phyloP scores from a whole-genome alignment of 2,888 invertebrate genomes.

The Spilosoma lubricipeda region DNA sequence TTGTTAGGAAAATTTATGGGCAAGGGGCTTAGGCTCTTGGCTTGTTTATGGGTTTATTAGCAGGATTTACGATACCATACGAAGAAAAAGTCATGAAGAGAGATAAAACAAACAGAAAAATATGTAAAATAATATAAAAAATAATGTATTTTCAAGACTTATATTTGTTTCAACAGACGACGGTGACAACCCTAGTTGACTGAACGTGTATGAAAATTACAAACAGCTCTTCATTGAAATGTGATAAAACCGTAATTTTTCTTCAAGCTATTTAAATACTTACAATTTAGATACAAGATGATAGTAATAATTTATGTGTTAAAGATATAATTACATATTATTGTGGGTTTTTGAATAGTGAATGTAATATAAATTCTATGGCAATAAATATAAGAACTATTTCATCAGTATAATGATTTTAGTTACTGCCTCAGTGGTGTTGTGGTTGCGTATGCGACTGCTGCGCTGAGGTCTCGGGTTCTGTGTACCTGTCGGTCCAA shows the following conservation, averaged over 20 bases:
- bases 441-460: too few relatives aligned
- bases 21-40: too few relatives aligned
- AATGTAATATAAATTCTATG: not conserved
- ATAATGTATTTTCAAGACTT: not conserved
- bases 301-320: conserved; percentile 8
- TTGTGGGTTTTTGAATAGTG: not conserved
- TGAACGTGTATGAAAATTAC: conserved; percentile 5
- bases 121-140: not conserved
- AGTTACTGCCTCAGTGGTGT: too few relatives aligned
- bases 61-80: not conserved
- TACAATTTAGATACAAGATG: conserved; percentile 8
- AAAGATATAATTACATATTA: not conserved
- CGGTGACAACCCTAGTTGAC: conserved; percentile 6
- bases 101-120: not conserved
- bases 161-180: not conserved
- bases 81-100: not conserved
- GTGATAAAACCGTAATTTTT: conserved; percentile 6
- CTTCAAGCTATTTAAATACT: conserved; percentile 2
- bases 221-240: conserved; percentile 8
- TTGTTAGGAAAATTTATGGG: too few relatives aligned
- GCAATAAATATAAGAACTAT: not conserved
- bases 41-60: not conserved
- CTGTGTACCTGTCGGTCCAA: not conserved
- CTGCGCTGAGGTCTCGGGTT: too few relatives aligned
- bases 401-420: not conserved